Conservation (phyloP, 2,113 vertebrate species). For the Cyanoliseus patagonus region DNA sequence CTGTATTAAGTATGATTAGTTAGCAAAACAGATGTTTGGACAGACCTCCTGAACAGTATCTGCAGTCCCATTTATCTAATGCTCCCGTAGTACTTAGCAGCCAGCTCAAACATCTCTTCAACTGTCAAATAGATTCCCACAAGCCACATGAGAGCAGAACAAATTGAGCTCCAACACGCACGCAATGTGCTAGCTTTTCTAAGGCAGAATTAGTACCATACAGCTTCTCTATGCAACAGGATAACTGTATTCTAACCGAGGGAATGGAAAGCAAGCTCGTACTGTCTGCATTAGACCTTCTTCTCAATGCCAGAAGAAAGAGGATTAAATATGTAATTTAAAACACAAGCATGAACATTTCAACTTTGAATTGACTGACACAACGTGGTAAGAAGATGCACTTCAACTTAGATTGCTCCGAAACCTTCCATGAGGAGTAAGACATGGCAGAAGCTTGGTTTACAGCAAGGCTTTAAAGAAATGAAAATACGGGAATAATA, state of each 20-base stretch:
- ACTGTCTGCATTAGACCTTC: not conserved
- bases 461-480: not conserved
- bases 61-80: not conserved
- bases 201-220: not conserved
- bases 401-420: not conserved
- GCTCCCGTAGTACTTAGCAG: not conserved
- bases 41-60: not conserved
- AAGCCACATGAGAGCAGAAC: conserved; percentile 23
- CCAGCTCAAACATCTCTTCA: conserved; percentile 1
- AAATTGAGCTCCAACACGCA: not conserved
- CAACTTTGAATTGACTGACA: not conserved
- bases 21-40: not conserved
- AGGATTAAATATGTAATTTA: not conserved
- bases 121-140: conserved; percentile 3
- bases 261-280: not conserved
- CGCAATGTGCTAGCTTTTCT: not conserved
- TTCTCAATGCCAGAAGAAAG: not conserved
- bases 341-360: not conserved
- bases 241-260: not conserved
- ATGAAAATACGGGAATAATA: not conserved
- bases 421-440: not conserved
- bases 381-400: not conserved
- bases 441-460: not conserved
- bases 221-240: not conserved
- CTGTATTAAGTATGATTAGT: not conserved